Conservation (phyloP, 2,113 vertebrate species). For the Seriola dumerili region DNA sequence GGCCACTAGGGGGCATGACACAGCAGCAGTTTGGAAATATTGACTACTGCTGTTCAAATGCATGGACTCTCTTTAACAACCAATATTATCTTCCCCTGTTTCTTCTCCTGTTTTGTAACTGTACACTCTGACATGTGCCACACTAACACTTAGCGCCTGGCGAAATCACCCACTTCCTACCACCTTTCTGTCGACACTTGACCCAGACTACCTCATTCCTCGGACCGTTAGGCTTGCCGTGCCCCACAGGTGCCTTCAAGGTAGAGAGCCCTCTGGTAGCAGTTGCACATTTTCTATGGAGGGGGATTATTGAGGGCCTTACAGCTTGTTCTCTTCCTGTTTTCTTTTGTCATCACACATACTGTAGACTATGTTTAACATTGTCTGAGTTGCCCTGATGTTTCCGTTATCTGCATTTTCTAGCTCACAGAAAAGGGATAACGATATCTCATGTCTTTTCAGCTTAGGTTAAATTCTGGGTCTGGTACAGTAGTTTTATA, state of each 20-base stretch:
- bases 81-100: slow-evolving; percentile 38
- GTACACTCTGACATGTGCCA: slow-evolving; percentile 49
- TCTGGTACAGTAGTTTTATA: slow-evolving; percentile 56
- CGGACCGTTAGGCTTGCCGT: slow-evolving; percentile 53
- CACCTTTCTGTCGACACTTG: slow-evolving; percentile 59
- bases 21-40: slow-evolving; percentile 48
- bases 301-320: slow-evolving; percentile 31
- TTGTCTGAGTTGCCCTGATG: slow-evolving; percentile 22
- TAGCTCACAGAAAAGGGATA: slow-evolving; percentile 38
- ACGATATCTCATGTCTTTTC: slow-evolving; percentile 22
- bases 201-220: slow-evolving; percentile 82
- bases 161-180: slow-evolving; percentile 43
- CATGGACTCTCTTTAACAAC: slow-evolving; percentile 41
- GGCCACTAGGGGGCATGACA: slow-evolving; percentile 71
- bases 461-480: slow-evolving; percentile 29
- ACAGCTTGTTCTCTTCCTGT: slow-evolving; percentile 30
- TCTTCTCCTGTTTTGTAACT: slow-evolving; percentile 51
- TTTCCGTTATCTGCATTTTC: slow-evolving; percentile 38
- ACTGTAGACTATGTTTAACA: slow-evolving; percentile 20
- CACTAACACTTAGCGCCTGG: slow-evolving; percentile 59
- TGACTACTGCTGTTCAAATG: slow-evolving; percentile 25
- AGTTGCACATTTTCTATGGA: slow-evolving; percentile 44
- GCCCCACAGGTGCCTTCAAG: slow-evolving; percentile 71
- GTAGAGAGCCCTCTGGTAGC: slow-evolving; percentile 54
- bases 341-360: slow-evolving; percentile 24